A percentile compares a stretch with the other conserved stretches of the same genome.
phyloP scores from a whole-genome alignment of 2,797 vertebrate species.

The Silurus aristotelis region DNA sequence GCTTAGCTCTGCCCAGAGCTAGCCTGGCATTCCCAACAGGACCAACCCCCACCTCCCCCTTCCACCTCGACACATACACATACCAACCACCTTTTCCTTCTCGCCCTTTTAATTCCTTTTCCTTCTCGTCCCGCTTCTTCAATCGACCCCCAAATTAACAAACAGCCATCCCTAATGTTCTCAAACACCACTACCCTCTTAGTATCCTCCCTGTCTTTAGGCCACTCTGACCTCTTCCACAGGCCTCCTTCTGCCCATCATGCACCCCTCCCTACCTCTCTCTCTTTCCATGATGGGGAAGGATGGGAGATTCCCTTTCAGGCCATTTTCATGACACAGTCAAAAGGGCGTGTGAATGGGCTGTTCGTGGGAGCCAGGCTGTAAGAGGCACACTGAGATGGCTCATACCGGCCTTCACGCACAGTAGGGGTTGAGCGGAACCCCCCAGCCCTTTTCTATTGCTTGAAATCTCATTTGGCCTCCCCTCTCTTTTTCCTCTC shows the following conservation, averaged over 20 bases:
- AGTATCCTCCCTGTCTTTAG: conserved; percentile 17
- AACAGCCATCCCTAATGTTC: conserved; percentile 31
- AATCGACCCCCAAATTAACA: conserved; percentile 44
- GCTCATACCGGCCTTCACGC: conserved; percentile 85
- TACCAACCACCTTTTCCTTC: conserved; percentile 48
- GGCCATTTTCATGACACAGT: conserved; percentile 83
- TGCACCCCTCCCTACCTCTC: conserved; percentile 55
- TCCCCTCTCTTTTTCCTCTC: conserved; percentile 73
- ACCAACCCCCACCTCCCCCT: conserved; percentile 55
- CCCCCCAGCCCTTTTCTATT: conserved; percentile 83
- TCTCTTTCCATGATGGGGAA: conserved; percentile 63
- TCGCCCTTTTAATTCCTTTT: conserved; percentile 34
- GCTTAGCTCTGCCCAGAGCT: conserved; percentile 80
- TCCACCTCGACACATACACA: conserved; percentile 45
- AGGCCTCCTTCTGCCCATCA: conserved; percentile 72
- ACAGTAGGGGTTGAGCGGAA: conserved; percentile 94
- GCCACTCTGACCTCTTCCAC: conserved; percentile 61
- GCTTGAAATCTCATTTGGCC: conserved; percentile 90
- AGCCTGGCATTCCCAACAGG: conserved; percentile 88
- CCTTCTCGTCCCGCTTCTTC: conserved; percentile 27
- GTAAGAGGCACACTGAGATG: conserved; percentile 73
- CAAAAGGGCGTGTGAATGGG: conserved; percentile 99
- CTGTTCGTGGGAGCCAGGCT: conserved; percentile 82
- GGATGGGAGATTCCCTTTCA: conserved; percentile 90
- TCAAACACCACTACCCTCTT: conserved; percentile 21